Conservation (phyloP, 2,113 vertebrate species). For the Macquaria australasica region DNA sequence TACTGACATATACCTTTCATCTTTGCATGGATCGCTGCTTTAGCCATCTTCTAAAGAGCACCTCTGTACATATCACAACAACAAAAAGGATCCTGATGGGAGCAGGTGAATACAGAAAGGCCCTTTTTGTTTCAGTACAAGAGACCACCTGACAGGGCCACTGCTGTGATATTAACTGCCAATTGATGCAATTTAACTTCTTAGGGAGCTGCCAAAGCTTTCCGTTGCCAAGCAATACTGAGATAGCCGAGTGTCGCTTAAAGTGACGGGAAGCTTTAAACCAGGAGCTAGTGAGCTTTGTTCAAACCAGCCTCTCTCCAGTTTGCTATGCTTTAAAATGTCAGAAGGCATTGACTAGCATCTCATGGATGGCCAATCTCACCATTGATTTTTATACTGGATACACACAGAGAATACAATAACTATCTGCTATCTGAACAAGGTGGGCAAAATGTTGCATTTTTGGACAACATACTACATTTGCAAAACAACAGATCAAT, state of each 20-base stretch:
- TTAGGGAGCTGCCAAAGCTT: constrained; percentile 81
- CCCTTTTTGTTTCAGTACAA: constrained; percentile 19
- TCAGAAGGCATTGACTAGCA: constrained; percentile 19
- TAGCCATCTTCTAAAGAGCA: not conserved
- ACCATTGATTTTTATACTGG: constrained; percentile 3
- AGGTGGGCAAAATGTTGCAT: not conserved
- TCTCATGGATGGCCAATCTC: not conserved
- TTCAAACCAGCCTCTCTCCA: not conserved
- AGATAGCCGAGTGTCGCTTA: constrained; percentile 71
- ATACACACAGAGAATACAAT: not conserved
- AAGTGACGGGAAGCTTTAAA: constrained; percentile 73
- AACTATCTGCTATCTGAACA: not conserved
- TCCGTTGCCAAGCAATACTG: constrained; percentile 84
- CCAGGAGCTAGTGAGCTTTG: not conserved
- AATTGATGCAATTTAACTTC: constrained; percentile 84
- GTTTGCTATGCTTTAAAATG: constrained; percentile 1
- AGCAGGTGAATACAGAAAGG: constrained; percentile 14
- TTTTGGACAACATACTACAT: not conserved
- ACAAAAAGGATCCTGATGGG: not conserved
- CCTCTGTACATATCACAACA: not conserved
- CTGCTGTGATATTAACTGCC: constrained; percentile 77
- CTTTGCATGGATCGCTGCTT: not conserved
- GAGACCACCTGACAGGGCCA: constrained; percentile 57
- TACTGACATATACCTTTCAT: not conserved
- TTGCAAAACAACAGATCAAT: constrained; percentile 19